Evolutionary conservation across 2,113 vertebrate species (phyloP), one percentile per base, ranked within the genome.

Genomic region (Scomber japonicus): DNA sequence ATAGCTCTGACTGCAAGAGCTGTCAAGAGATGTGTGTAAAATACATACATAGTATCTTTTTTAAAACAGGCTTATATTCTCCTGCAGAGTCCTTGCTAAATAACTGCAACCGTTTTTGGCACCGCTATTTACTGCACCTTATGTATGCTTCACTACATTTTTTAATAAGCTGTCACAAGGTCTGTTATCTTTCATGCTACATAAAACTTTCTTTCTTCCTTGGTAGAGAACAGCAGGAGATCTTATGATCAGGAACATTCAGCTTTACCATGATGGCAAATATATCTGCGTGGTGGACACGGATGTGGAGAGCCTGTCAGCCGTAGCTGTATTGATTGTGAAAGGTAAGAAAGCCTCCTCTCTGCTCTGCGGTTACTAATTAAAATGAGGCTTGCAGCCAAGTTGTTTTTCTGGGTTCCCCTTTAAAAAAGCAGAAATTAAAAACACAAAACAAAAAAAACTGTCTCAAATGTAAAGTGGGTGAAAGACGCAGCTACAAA

Each of bases 181-280:
- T 87, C 81, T 87, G 86, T 86, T 89, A 84, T 92, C 85, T 86
- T 90, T 87, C 83, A 89, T 92, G 91, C 84, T 82, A 86, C 83
- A 85, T 91, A 89, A 87, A 80, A 71, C 78, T 82, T 83, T 86
- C 50, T 77, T 56, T 86, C 69, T 78, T 86, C 66, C 56, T 85
- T 80, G 60, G 45, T 89, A 99, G 97, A 96, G 96, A 83, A 92
- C 95, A 0, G 96, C 97, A 0, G 97, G 97, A 4, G 97, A 98
- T 90, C 80, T 99, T 64, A 97, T 98, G 97, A 97, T 98, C 86
- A 97, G 97, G 84, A 98, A 97, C 91, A 96, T 97, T 87, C 97
- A 98, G 89, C 93, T 99, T 89, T 96, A 96, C 63, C 97, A 99
- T 8, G 96, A 95, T 4, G 97, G 97, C 24, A 97, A 96, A 77